Conservation (phyloP, 2,888 invertebrate genomes). For the Holacanthella duospinosa region DNA sequence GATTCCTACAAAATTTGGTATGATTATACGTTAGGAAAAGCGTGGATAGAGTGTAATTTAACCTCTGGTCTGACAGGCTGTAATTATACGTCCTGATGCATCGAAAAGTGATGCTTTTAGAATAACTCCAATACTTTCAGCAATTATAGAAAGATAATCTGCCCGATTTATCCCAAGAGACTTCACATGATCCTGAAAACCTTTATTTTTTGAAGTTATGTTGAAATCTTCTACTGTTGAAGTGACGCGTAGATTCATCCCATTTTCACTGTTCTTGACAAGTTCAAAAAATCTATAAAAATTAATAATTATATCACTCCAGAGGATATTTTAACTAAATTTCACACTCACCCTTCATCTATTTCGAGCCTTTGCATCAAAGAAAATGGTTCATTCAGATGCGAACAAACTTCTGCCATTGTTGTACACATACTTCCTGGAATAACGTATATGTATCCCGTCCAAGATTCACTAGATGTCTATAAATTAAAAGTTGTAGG, state of each 20-base stretch:
- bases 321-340: no score
- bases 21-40: not conserved
- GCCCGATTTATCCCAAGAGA: not conserved
- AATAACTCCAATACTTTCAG: not conserved
- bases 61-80: not conserved
- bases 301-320: no score
- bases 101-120: not conserved
- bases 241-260: slow-evolving; percentile 1
- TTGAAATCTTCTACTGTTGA: not conserved
- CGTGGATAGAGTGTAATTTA: not conserved
- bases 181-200: not conserved
- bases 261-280: not conserved
- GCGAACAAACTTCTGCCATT: not conserved
- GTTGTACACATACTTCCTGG: not conserved
- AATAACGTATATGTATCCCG: not conserved
- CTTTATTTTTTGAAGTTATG: not conserved
- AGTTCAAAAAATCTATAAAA: not conserved
- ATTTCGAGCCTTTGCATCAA: not conserved
- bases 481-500: not conserved
- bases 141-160: not conserved
- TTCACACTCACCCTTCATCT: not conserved
- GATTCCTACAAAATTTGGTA: not conserved
- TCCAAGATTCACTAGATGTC: not conserved
- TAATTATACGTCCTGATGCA: not conserved
- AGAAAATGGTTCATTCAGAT: not conserved